Conservation (phyloP, 92 coral and sea anemone species). For the Actinostola sp. region DNA sequence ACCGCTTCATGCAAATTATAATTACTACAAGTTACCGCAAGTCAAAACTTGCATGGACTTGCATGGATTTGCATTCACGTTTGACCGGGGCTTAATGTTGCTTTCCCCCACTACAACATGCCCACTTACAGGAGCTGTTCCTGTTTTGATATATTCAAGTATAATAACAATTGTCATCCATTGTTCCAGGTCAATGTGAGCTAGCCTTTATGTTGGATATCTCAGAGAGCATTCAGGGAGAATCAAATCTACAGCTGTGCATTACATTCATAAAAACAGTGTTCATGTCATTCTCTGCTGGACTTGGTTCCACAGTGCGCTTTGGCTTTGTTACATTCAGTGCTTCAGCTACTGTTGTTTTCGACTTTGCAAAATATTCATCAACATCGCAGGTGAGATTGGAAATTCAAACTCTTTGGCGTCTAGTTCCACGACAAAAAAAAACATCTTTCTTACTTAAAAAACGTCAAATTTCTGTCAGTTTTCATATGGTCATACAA, state of each 20-base stretch:
- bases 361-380: slow-evolving; percentile 70
- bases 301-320: slow-evolving; percentile 62
- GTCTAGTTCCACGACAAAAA: too few species aligned
- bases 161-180: neutral
- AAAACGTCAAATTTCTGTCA: too few species aligned
- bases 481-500: too few species aligned
- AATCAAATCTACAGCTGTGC: slow-evolving; percentile 57
- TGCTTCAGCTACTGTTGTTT: slow-evolving; percentile 71
- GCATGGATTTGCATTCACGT: too few species aligned
- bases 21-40: too few species aligned
- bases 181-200: slow-evolving; percentile 55
- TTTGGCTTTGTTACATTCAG: slow-evolving; percentile 79
- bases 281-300: slow-evolving; percentile 54
- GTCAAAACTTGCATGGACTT: too few species aligned
- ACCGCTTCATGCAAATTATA: too few species aligned
- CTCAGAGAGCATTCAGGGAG: slow-evolving; percentile 59
- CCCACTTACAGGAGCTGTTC: neutral
- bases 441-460: too few species aligned
- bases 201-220: slow-evolving; percentile 78
- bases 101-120: too few species aligned
- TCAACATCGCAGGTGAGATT: slow-evolving; percentile 51
- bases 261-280: slow-evolving; percentile 65
- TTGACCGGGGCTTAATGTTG: too few species aligned
- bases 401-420: too few species aligned
- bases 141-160: too few species aligned